Evolutionary conservation across 2,113 vertebrate genomes (phyloP).

Genomic region (Eublepharis macularius): DNA sequence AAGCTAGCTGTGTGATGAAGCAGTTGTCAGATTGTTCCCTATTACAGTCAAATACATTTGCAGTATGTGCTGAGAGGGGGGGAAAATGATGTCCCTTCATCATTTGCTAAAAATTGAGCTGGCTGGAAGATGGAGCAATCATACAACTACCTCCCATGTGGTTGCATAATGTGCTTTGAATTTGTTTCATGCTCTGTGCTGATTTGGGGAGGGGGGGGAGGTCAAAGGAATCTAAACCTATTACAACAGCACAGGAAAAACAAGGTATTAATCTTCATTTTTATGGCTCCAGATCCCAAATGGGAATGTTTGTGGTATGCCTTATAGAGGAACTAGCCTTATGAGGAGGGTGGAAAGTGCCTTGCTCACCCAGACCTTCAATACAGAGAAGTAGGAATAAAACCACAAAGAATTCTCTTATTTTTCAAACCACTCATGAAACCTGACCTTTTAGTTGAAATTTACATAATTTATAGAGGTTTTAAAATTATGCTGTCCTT

Average conservation of each 20-base stretch:
- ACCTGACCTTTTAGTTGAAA: too few species aligned
- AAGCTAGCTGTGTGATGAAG: neutral
- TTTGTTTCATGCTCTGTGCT: neutral
- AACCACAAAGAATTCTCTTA: too few species aligned
- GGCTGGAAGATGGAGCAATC: neutral
- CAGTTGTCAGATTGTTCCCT: neutral
- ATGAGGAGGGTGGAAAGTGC: neutral
- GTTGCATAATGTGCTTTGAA: neutral
- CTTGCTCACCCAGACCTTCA: neutral
- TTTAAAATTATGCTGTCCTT: too few species aligned
- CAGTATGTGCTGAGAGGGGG: neutral
- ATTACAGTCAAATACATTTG: neutral
- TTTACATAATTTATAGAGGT: neutral
- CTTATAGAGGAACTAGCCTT: neutral
- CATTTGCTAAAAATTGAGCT: neutral
- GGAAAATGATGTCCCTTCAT: neutral
- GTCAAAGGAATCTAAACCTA: neutral
- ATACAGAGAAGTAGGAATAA: too few species aligned
- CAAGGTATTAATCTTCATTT: neutral
- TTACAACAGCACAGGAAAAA: neutral
- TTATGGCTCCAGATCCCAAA: neutral
- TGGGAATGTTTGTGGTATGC: neutral
- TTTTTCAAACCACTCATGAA: too few species aligned
- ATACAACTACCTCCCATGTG: neutral
- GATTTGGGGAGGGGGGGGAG: too few species aligned